Evolutionary conservation across 1,140 invertebrate genomes (phyloP), one percentile per base, ranked within the genome.

Genomic region (Nasonia vitripennis): DNA sequence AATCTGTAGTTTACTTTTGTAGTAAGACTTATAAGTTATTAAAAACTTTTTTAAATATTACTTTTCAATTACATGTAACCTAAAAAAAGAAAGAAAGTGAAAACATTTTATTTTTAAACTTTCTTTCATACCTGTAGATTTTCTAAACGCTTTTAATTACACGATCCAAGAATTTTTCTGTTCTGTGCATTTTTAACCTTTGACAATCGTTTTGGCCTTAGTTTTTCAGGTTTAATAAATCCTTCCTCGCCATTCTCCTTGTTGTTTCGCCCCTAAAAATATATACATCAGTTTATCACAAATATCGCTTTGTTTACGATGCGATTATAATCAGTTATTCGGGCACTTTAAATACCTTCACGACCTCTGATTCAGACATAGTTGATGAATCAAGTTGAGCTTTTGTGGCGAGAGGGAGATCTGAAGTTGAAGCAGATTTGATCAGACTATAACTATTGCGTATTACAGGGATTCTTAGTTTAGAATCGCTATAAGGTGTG

Each of bases 221-320:
- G 48, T 68, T 87, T 89, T 23, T 89, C 89, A 34, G 88, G 87
- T 68, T 89, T 89, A 37, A 86, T 55, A 67, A 89, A 86, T 67
- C 67, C 87, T 20, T 89, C 88, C 45, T 89, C 87, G 23, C 87
- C 90, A 79, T 91, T 91, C 88, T 91, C 90, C 84, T 91, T 91
- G 83, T 91, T 86, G 68, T 87, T 77, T 34, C 67, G 84, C 86
- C 88, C 85, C 67, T 88, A 87, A 85, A 86, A 78, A 68, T 45
- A 31, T 31, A 78, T 23, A 37, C 34, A 70, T 34, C 2, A 41
- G 74, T 81, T 45, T 48, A 23, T 68, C 62, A 80, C 23, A 48
- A 45, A 75, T 9, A 37, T 75, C 37, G 3, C 23, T 71, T 11
- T 17, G 3, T 71, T 31, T 17, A 45, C 12, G 41, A 5, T 70